A percentile compares a stretch with the other conserved stretches of the same genome.
Conservation (phyloP, 2,113 vertebrate genomes). For the Rhynchomys soricoides region DNA sequence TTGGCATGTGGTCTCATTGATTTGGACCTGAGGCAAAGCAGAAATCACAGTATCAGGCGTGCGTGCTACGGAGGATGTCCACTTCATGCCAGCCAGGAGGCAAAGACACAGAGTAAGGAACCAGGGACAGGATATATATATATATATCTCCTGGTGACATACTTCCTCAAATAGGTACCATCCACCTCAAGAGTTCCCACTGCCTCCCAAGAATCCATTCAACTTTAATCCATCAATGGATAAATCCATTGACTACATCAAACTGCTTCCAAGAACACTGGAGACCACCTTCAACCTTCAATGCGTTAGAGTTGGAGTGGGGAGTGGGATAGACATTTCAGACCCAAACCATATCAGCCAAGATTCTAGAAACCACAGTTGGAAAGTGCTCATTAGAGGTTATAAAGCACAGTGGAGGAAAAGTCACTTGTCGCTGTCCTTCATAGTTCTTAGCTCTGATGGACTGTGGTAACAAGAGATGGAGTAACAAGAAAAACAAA, state of each 20-base stretch:
- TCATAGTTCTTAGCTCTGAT: neutral
- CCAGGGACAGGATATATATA: neutral
- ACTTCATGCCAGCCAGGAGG: neutral
- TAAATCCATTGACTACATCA: neutral
- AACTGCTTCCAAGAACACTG: neutral
- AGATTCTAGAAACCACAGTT: neutral
- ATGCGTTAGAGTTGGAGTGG: neutral
- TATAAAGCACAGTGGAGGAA: neutral
- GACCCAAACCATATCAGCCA: neutral
- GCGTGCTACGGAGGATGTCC: neutral
- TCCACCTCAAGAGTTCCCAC: neutral
- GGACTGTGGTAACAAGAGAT: neutral
- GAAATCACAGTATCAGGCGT: neutral
- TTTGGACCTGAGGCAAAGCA: neutral
- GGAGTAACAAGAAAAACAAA: constrained; percentile 1
- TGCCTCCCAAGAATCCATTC: neutral
- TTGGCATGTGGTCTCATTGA: neutral
- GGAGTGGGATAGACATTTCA: neutral
- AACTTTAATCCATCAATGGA: neutral
- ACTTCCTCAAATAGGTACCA: neutral
- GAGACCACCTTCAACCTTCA: neutral
- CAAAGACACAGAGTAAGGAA: neutral
- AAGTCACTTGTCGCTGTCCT: neutral
- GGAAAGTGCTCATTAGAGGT: neutral
- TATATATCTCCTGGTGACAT: neutral